These are phyloP conservation scores for Eupsilia transversa DNA, from an alignment of 2,888 invertebrate genomes.

Conservation along the genomic window DNA sequence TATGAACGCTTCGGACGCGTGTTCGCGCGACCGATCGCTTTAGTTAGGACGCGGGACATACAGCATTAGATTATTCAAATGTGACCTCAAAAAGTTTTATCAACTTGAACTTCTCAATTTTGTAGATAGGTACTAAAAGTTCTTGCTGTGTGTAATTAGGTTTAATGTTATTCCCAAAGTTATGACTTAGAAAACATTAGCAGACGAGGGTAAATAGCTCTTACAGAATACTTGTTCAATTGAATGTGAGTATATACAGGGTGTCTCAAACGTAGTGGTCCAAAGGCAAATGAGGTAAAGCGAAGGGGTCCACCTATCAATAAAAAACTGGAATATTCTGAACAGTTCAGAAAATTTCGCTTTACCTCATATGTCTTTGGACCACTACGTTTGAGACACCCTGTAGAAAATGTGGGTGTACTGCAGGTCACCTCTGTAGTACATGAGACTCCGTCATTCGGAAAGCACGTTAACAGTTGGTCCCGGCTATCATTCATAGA, in stretches of 20 bases:
- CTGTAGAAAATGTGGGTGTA: neutral
- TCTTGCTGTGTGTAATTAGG: neutral
- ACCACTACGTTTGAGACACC: too few relatives aligned
- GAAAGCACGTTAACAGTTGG: neutral
- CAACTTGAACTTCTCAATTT: constrained; percentile 9
- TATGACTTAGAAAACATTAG: neutral
- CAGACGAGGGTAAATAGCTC: neutral
- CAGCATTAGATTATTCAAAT: neutral
- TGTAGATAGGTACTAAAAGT: constrained; percentile 2
- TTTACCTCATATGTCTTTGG: too few relatives aligned
- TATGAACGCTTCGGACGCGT: neutral
- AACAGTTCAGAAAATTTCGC: too few relatives aligned
- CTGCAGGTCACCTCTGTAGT: neutral
- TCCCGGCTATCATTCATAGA: neutral
- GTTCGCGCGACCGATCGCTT: neutral
- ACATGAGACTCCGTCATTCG: neutral
- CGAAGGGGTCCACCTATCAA: too few relatives aligned
- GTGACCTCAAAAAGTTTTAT: neutral
- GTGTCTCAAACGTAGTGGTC: too few relatives aligned
- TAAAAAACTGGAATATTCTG: too few relatives aligned
- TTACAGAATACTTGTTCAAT: neutral
- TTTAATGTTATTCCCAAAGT: constrained; percentile 1
- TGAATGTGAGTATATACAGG: neutral
- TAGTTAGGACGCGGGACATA: neutral
- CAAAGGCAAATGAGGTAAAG: too few relatives aligned